A percentile compares a stretch with the other conserved stretches of the same genome.
Evolutionary conservation across 2,888 invertebrate species (phyloP).

Genomic region (Pogonocherus hispidulus): DNA sequence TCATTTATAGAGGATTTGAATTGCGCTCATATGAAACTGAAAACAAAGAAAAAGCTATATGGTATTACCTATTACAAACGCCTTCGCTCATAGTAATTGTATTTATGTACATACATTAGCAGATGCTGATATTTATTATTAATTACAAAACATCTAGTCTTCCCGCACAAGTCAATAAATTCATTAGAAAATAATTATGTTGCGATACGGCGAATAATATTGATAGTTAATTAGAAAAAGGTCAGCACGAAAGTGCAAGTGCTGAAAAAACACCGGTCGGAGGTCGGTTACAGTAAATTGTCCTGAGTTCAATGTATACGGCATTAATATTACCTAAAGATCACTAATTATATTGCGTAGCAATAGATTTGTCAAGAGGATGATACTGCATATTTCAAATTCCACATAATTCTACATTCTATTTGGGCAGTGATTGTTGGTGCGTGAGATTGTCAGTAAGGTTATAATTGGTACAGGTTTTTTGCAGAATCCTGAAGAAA

Average conservation of each 20-base stretch:
- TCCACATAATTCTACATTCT: no score
- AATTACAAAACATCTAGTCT: constrained; percentile 1
- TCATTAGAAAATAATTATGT: constrained; percentile 16
- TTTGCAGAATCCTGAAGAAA: no score
- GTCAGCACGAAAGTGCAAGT: constrained; percentile 7
- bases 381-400: no score
- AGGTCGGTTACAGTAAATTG: no score
- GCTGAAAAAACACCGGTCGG: neutral
- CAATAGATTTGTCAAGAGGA: no score
- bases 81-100: constrained; percentile 1
- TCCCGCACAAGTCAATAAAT: no score
- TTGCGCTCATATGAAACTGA: neutral
- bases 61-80: neutral
- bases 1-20: neutral
- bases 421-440: no score
- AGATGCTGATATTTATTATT: constrained; percentile 14
- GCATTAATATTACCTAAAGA: no score
- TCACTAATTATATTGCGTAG: no score
- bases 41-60: neutral
- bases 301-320: no score
- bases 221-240: constrained; percentile 1
- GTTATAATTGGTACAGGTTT: no score
- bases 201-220: constrained; percentile 7
- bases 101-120: constrained; percentile 16
- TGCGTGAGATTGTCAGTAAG: no score